Percentiles rank a stretch among this genome's conserved stretches.
Evolutionary conservation across 2,888 invertebrate genomes (phyloP).

Genomic region (Hemithea aestivaria): DNA sequence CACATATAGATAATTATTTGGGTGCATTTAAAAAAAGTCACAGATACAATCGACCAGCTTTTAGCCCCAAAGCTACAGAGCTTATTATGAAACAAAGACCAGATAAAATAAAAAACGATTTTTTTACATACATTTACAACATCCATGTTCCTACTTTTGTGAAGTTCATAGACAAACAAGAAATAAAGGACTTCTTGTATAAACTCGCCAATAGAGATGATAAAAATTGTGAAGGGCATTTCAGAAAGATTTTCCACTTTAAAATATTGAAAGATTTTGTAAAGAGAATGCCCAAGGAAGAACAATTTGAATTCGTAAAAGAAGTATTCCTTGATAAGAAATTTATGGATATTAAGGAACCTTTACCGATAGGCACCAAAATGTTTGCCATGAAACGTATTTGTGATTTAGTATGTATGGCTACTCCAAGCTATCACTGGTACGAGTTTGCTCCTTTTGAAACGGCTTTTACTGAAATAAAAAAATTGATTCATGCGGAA

Average conservation of each 20-base stretch:
- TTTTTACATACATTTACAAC: conserved; percentile 16
- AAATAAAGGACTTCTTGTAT: conserved; percentile 44
- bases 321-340: conserved; percentile 44
- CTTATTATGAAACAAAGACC: conserved; percentile 47
- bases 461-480: conserved; percentile 45
- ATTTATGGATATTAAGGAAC: conserved; percentile 14
- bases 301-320: conserved; percentile 49
- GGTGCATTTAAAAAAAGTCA: conserved; percentile 36
- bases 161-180: conserved; percentile 43
- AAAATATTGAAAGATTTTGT: conserved; percentile 34
- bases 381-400: conserved; percentile 29
- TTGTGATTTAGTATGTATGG: conserved; percentile 16
- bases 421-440: conserved; percentile 38
- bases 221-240: conserved; percentile 14
- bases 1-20: conserved; percentile 43
- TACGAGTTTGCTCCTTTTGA: conserved; percentile 52
- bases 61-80: conserved; percentile 46
- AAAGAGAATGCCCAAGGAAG: conserved; percentile 40
- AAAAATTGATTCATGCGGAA: conserved; percentile 35
- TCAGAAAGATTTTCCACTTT: not conserved
- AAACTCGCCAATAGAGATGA: conserved; percentile 27
- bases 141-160: conserved; percentile 50
- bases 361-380: conserved; percentile 26
- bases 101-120: conserved; percentile 42
- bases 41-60: conserved; percentile 20